phyloP scores from a whole-genome alignment of 2,113 vertebrate species.

The Gymnorhina tibicen region DNA sequence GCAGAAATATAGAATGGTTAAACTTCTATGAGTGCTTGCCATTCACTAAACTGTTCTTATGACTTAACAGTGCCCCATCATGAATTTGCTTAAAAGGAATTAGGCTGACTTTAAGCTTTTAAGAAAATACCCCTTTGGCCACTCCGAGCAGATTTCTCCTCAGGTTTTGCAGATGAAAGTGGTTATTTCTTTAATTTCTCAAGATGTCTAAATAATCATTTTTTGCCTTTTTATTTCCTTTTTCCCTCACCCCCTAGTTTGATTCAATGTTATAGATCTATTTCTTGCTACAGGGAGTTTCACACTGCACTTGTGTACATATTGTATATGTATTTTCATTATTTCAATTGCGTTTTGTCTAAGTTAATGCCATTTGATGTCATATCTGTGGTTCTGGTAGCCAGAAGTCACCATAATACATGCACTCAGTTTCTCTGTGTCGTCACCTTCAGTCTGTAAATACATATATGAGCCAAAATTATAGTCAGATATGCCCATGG shows the following conservation, averaged over 20 bases:
- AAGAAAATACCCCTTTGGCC: neutral
- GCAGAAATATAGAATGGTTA: neutral
- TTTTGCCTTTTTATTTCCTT: neutral
- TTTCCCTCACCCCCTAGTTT: neutral
- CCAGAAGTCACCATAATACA: neutral
- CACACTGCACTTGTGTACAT: neutral
- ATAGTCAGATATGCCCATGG: neutral
- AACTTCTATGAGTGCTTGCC: neutral
- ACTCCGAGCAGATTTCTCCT: neutral
- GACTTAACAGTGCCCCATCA: neutral
- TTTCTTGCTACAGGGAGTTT: neutral
- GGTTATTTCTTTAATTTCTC: neutral
- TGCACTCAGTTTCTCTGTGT: neutral
- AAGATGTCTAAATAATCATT: neutral
- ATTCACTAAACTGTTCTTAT: neutral
- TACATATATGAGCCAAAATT: neutral
- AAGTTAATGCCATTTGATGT: neutral
- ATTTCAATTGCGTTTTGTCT: neutral
- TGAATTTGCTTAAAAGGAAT: neutral
- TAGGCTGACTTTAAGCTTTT: neutral
- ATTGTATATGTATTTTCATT: neutral
- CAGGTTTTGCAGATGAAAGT: neutral
- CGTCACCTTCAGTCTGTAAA: neutral
- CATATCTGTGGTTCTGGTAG: neutral
- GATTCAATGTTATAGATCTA: neutral